Evolutionary conservation across 2,797 vertebrate species (phyloP).

Genomic region (Micromesistius poutassou): DNA sequence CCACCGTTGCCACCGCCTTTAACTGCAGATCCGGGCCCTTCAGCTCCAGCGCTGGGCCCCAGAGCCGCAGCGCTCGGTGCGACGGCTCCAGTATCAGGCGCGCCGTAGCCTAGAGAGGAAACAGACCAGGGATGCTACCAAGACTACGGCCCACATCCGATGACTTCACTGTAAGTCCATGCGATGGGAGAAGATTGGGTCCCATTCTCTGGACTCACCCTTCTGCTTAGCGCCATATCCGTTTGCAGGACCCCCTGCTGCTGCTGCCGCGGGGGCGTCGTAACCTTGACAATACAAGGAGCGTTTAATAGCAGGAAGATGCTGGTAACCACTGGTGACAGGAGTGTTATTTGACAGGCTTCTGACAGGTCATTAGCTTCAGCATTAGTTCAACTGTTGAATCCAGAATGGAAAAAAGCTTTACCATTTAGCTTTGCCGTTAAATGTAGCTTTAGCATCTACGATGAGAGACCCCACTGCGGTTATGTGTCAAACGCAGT

Average conservation of each 20-base stretch:
- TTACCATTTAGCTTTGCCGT: background rate
- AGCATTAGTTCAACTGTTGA: background rate
- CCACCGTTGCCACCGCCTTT: background rate
- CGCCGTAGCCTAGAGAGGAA: background rate
- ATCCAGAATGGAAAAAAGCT: background rate
- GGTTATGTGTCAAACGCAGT: too few relatives aligned
- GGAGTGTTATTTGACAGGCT: background rate
- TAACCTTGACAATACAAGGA: background rate
- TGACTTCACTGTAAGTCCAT: background rate
- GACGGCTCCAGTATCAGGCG: background rate
- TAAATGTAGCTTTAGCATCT: background rate
- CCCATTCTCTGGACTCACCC: background rate
- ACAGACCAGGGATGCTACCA: constrained; percentile 1
- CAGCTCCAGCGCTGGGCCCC: background rate
- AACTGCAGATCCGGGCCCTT: background rate
- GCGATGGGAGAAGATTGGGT: background rate
- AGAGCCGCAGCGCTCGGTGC: background rate
- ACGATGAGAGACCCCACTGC: too few relatives aligned
- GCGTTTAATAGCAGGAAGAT: background rate
- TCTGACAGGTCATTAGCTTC: background rate
- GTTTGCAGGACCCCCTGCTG: background rate
- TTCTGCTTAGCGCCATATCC: background rate
- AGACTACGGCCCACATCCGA: background rate
- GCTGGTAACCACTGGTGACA: background rate
- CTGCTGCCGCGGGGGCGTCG: background rate